Percentiles rank a stretch among this genome's conserved stretches.
These are phyloP conservation scores for Microcaecilia unicolor DNA, from an alignment of 2,797 vertebrate genomes.

Conservation along the genomic window DNA sequence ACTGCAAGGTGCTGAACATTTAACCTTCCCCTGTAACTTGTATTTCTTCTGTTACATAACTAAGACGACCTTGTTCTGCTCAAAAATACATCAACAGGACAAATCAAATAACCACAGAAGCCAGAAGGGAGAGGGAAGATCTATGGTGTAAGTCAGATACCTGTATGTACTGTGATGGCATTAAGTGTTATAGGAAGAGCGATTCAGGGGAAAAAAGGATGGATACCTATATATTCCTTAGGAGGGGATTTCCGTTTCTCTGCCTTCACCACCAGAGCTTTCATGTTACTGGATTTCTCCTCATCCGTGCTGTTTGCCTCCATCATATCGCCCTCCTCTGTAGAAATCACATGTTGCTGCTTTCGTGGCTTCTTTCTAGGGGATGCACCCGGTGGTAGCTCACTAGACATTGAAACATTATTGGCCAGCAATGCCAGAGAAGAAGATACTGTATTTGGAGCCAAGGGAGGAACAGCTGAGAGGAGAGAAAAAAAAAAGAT, in stretches of 20 bases:
- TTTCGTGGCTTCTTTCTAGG: constrained; percentile 95
- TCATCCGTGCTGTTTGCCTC: constrained; percentile 98
- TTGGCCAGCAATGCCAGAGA: constrained; percentile 63
- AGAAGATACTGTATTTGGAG: constrained; percentile 53
- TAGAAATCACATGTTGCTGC: constrained; percentile 95
- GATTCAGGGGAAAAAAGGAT: too few relatives aligned
- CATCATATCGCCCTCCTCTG: constrained; percentile 96
- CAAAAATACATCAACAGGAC: too few relatives aligned
- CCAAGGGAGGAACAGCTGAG: constrained; percentile 58
- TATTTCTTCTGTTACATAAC: too few relatives aligned
- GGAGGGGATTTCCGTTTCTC: constrained; percentile 90
- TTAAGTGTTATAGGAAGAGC: too few relatives aligned
- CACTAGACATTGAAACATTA: constrained; percentile 64
- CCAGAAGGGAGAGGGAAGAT: too few relatives aligned
- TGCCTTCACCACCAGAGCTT: constrained; percentile 70
- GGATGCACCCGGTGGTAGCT: constrained; percentile 85
- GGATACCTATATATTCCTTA: constrained; percentile 89
- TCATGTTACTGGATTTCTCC: constrained; percentile 70
- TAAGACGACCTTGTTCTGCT: too few relatives aligned
- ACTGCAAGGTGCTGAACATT: too few relatives aligned
- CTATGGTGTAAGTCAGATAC: too few relatives aligned
- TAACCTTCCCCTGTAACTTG: too few relatives aligned
- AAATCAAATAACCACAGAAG: too few relatives aligned
- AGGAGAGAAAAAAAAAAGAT: constrained; percentile 9
- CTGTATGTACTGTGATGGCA: too few relatives aligned